Evolutionary conservation across 2,888 invertebrate species (phyloP).

Genomic region (Hemistola chrysoprasaria): DNA sequence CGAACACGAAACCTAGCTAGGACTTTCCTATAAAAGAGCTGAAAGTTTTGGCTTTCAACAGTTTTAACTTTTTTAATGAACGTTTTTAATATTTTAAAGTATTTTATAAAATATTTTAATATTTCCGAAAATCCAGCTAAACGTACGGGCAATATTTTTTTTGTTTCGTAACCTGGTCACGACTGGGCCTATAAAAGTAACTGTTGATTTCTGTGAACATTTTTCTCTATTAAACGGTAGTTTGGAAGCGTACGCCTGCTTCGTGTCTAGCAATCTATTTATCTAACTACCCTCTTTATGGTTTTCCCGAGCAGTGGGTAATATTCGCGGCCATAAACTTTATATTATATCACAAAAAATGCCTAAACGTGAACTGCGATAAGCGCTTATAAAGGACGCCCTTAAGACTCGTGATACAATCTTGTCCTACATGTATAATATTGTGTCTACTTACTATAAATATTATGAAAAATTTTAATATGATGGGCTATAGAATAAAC

Average conservation of each 20-base stretch:
- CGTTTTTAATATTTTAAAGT: no score
- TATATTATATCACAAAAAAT: conserved; percentile 25
- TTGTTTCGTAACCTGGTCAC: conserved; percentile 50
- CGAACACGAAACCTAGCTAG: not conserved
- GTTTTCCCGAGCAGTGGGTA: conserved; percentile 51
- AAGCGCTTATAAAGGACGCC: conserved; percentile 16
- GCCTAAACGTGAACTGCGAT: conserved; percentile 24
- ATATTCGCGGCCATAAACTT: conserved; percentile 39
- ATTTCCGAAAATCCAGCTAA: not conserved
- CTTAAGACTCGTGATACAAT: conserved; percentile 13
- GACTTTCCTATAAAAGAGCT: not conserved
- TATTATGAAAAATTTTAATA: no score
- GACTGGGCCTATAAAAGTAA: conserved; percentile 53
- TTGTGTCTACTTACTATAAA: no score
- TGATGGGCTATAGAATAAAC: no score
- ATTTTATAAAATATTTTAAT: not conserved
- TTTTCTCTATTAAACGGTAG: conserved; percentile 64
- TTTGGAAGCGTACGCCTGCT: conserved; percentile 53
- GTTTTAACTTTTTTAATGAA: not conserved
- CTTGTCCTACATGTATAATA: no score
- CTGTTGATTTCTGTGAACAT: conserved; percentile 63
- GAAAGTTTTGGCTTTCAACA: conserved; percentile 1
- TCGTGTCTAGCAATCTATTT: conserved; percentile 59
- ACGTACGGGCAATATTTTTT: conserved; percentile 30
- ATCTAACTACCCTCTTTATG: conserved; percentile 64